phyloP scores from a whole-genome alignment of 1,140 invertebrate genomes.

The Drosophila persimilis region DNA sequence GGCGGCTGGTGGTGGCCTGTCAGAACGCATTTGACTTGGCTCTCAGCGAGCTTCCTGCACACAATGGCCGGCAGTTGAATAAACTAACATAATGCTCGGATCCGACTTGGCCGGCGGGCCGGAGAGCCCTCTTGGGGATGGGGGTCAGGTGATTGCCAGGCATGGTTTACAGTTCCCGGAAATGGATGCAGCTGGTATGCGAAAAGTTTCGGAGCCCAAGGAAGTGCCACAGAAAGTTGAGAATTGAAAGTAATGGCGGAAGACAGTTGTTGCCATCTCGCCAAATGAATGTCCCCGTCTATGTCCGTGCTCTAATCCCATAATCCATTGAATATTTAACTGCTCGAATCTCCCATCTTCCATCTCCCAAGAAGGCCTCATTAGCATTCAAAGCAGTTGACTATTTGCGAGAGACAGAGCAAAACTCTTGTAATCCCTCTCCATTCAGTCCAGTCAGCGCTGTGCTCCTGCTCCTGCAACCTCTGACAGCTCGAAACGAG shows the following conservation, averaged over 20 bases:
- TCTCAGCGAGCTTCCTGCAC: slow-evolving; percentile 38
- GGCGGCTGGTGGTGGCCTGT: slow-evolving; percentile 34
- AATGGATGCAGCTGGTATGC: slow-evolving; percentile 30
- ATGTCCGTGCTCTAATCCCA: too few species aligned
- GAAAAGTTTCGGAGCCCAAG: slow-evolving; percentile 28
- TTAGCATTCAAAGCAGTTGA: slow-evolving; percentile 40
- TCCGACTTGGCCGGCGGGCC: background rate
- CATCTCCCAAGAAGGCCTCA: slow-evolving; percentile 22
- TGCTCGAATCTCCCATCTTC: slow-evolving; percentile 1
- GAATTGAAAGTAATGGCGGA: slow-evolving; percentile 28
- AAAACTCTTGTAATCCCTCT: slow-evolving; percentile 34
- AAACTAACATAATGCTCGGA: slow-evolving; percentile 39
- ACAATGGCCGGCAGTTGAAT: slow-evolving; percentile 45
- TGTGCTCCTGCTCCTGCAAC: background rate
- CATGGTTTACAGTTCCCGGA: slow-evolving; percentile 13
- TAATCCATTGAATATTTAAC: too few species aligned
- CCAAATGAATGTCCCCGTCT: background rate
- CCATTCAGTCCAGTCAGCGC: slow-evolving; percentile 3
- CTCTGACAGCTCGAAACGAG: slow-evolving; percentile 41
- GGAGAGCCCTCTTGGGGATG: background rate
- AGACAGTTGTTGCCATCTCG: slow-evolving; percentile 1
- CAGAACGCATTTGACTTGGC: slow-evolving; percentile 64
- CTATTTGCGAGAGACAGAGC: too few species aligned
- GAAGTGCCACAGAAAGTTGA: slow-evolving; percentile 7
- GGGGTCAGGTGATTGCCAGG: slow-evolving; percentile 37